Conservation (phyloP, 2,113 vertebrate species). For the Chroicocephalus ridibundus region DNA sequence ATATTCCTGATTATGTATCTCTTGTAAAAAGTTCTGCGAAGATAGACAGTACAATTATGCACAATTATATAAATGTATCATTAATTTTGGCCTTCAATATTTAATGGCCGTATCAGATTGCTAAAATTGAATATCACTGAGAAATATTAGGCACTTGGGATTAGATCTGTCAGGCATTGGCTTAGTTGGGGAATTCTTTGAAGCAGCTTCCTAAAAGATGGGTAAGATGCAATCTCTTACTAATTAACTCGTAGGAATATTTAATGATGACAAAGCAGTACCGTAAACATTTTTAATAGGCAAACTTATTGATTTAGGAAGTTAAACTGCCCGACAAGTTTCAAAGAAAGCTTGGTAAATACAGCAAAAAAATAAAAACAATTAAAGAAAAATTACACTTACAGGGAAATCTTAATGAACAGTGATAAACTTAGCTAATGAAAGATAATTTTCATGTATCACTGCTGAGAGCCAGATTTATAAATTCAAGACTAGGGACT, state of each 20-base stretch:
- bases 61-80: constrained; percentile 58
- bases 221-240: constrained; percentile 30
- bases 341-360: constrained; percentile 21
- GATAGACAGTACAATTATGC: constrained; percentile 46
- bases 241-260: constrained; percentile 57
- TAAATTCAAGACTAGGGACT: not conserved
- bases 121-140: constrained; percentile 53
- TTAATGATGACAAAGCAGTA: constrained; percentile 41
- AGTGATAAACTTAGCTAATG: not conserved
- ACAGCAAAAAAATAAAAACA: not conserved
- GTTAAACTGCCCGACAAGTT: not conserved
- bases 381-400: not conserved
- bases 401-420: not conserved
- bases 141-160: constrained; percentile 53
- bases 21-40: constrained; percentile 49
- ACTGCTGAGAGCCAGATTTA: not conserved
- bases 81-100: constrained; percentile 46
- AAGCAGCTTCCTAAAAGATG: constrained; percentile 43
- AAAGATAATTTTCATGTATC: not conserved
- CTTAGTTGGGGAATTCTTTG: constrained; percentile 43
- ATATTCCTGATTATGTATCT: constrained; percentile 24
- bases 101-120: constrained; percentile 66
- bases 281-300: constrained; percentile 48
- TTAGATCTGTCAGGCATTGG: not conserved
- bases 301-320: constrained; percentile 44